A percentile compares a stretch with the other conserved stretches of the same genome.
phyloP scores from a whole-genome alignment of 2,888 invertebrate species.

The Temnothorax ravouxi region DNA sequence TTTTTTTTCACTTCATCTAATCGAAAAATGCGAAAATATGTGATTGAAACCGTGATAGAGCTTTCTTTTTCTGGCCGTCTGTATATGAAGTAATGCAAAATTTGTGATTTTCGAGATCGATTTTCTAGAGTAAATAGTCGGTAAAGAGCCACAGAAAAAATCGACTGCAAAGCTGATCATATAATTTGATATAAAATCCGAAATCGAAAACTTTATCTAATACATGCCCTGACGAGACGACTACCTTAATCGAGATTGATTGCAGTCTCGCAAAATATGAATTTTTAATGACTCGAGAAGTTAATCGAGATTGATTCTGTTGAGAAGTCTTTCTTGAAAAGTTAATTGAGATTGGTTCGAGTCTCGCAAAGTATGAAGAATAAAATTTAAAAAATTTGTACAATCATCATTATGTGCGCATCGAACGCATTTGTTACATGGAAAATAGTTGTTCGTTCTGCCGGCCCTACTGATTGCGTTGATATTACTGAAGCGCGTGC shows the following conservation, averaged over 20 bases:
- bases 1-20: too few species aligned
- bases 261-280: neutral
- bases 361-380: neutral
- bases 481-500: slow-evolving; percentile 71
- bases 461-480: slow-evolving; percentile 62
- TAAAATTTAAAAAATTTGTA: slow-evolving; percentile 35
- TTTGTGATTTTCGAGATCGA: too few species aligned
- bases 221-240: too few species aligned
- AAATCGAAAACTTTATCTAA: too few species aligned
- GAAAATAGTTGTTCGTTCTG: slow-evolving; percentile 58
- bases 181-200: too few species aligned
- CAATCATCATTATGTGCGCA: slow-evolving; percentile 5
- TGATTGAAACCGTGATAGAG: too few species aligned
- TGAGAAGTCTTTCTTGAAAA: neutral
- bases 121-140: too few species aligned
- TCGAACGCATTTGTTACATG: slow-evolving; percentile 43
- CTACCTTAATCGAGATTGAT: neutral
- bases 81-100: too few species aligned
- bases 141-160: too few species aligned
- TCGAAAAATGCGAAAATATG: too few species aligned
- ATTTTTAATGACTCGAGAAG: neutral
- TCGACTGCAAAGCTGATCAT: too few species aligned
- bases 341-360: neutral
- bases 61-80: too few species aligned
- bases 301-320: neutral